These are phyloP conservation scores for Latrodectus hesperus DNA, from an alignment of 2,888 invertebrate genomes.

Conservation along the genomic window DNA sequence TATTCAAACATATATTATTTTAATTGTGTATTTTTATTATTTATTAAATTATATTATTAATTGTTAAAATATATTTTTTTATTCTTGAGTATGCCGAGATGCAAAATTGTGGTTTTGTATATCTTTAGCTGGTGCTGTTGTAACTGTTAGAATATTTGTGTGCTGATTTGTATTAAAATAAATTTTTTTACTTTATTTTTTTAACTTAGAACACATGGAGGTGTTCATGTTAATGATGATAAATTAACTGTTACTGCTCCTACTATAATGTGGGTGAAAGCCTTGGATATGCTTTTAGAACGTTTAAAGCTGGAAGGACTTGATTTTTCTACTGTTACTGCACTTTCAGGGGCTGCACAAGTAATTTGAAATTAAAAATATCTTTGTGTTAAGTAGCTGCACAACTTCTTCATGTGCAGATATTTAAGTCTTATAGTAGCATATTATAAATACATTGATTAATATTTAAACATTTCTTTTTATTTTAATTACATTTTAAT, in stretches of 20 bases:
- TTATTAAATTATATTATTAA: neutral
- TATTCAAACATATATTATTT: neutral
- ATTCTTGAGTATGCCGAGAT: too few species aligned
- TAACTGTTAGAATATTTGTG: neutral
- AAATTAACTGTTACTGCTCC: conserved; percentile 83
- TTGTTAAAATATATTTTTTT: neutral
- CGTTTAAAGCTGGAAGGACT: conserved; percentile 86
- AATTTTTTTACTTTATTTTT: neutral
- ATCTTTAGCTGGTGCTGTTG: neutral
- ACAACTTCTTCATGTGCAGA: too few species aligned
- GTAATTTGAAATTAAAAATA: conserved; percentile 76
- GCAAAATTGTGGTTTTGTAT: neutral
- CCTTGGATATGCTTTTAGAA: conserved; percentile 91
- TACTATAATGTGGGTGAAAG: conserved; percentile 95
- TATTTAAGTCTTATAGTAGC: too few species aligned
- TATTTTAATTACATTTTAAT: too few species aligned
- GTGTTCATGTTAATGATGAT: conserved; percentile 78
- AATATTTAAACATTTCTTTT: too few species aligned
- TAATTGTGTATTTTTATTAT: neutral
- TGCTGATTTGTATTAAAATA: neutral
- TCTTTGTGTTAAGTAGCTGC: too few species aligned
- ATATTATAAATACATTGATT: too few species aligned
- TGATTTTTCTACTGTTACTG: conserved; percentile 87
- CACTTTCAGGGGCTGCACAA: conserved; percentile 93
- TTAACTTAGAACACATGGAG: conserved; percentile 79